Evolutionary conservation across 2,888 invertebrate genomes (phyloP).

Genomic region (Brachylomia viminalis): DNA sequence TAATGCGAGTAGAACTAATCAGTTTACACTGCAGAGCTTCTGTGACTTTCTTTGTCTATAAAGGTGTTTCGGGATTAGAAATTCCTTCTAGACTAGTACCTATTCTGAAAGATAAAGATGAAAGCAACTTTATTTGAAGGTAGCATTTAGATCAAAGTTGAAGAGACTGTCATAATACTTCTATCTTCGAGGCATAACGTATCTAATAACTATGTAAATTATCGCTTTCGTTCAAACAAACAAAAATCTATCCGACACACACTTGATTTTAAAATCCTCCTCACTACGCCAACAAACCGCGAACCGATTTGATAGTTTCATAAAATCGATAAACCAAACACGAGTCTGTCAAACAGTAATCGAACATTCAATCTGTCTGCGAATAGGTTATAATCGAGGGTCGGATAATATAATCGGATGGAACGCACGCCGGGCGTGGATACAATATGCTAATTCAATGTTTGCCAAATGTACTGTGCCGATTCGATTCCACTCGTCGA

Average conservation of each 20-base stretch:
- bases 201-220: not conserved
- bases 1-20: constrained; percentile 40
- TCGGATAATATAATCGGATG: constrained; percentile 73
- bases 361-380: constrained; percentile 64
- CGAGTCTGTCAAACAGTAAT: constrained; percentile 56
- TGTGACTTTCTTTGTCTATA: constrained; percentile 1
- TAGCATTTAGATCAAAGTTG: not conserved
- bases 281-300: constrained; percentile 55
- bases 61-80: constrained; percentile 16
- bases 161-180: not conserved
- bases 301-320: constrained; percentile 56
- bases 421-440: constrained; percentile 64
- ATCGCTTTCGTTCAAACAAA: not conserved
- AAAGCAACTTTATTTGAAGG: not conserved
- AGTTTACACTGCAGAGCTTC: constrained; percentile 3
- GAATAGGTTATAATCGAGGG: constrained; percentile 73
- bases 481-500: constrained; percentile 68
- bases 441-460: constrained; percentile 78
- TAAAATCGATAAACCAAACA: constrained; percentile 64
- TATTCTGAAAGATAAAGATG: not conserved
- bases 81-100: not conserved
- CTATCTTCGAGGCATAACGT: not conserved
- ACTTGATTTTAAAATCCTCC: constrained; percentile 44
- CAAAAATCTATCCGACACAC: not conserved
- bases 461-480: constrained; percentile 76